Base-by-base conservation (phyloP, 2,888 invertebrate genomes). In the Drosophila differens region DNA sequence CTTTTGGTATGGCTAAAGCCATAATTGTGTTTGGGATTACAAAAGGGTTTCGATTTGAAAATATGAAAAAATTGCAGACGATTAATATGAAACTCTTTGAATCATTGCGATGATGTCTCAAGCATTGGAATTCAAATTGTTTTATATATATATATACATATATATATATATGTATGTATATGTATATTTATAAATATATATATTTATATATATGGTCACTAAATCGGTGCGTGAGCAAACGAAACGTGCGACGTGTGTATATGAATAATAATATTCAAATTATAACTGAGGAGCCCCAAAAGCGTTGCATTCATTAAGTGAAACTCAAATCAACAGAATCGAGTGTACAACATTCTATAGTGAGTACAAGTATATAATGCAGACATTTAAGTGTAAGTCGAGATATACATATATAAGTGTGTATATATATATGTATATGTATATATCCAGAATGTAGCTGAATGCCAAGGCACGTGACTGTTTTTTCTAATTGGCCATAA, bases 191-290 rank as follows among this genome's bases (percentile, higher is more conserved):
- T 63, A 63, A 10, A 41, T 7, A 39, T n/a, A n/a, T n/a, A 41
- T 5, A n/a, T n/a, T 19, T 70, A 69, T 63, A 63, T 72, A 70
- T 73, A 70, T 71, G 79, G 68, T 78, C 70, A 81, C 70, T 70
- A 77, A 73, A 83, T 79, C 49, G 70, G 79, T 73, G 79, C 83
- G 76, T 76, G 71, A 73, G 78, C 87, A 44, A 73, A 68, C 32
- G 67, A 69, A 77, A 82, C 85, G 78, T 80, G 85, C 74, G 62
- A 54, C 74, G 78, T 74, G 64, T 71, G 75, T 72, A 74, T 88
- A 90, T 90, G 83, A 88, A 90, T 85, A 90, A 83, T 83, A 90
- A 88, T 85, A 88, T 90, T 90, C 74, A 83, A 85, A 85, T 85
- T 78, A 76, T 73, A 69, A 58, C 69, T 51, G 44, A 47, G 67